Conservation (phyloP, 1,140 invertebrate genomes). For the Saccostrea cuccullata region DNA sequence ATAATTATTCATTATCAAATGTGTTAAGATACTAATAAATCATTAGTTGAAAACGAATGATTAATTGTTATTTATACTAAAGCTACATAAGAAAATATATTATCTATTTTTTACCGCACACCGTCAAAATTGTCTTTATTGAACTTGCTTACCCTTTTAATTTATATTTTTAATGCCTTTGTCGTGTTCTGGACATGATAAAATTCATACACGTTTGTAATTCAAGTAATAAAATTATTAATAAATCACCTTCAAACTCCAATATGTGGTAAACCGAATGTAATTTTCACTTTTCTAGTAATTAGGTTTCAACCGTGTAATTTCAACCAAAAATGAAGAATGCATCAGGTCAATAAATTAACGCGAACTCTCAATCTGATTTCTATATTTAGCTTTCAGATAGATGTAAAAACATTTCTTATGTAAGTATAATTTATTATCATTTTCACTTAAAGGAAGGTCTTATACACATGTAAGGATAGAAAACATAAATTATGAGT, state of each 20-base stretch:
- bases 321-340: no score
- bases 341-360: no score
- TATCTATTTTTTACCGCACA: background rate
- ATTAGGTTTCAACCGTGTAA: no score
- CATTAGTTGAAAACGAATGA: background rate
- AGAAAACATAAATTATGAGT: no score
- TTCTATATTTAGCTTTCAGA: no score
- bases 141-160: background rate
- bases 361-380: no score
- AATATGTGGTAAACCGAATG: background rate
- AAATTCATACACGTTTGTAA: background rate
- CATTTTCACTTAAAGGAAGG: no score
- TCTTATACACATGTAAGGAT: no score
- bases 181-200: background rate
- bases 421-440: no score
- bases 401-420: no score
- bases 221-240: background rate
- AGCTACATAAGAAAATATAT: background rate
- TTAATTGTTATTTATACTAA: background rate
- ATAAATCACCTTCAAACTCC: background rate
- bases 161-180: background rate
- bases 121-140: background rate
- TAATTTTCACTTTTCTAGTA: no score
- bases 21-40: constrained; percentile 4
- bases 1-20: background rate